Evolutionary conservation across 2,888 invertebrate species (phyloP), one percentile per base, ranked within the genome.

Genomic region (Epirrhoe tristata): DNA sequence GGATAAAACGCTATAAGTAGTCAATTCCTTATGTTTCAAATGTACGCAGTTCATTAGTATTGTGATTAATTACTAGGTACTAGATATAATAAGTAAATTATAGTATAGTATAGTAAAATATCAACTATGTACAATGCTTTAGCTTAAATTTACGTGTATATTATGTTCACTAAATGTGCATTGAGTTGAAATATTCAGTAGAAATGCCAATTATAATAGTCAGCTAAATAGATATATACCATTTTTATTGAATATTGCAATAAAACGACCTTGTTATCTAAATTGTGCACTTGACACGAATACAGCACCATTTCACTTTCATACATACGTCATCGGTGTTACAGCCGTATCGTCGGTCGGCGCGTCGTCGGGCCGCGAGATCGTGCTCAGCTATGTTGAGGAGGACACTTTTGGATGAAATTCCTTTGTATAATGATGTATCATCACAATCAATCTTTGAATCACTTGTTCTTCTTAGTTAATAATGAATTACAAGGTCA

Each of bases 201-300:
- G 34, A 6, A 16, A 16, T 7, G 17, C 34, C 54, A 56, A 56
- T 67, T 67, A 56, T 54, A 66, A 50, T 58, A 64, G 54, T 43
- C 54, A 55, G 62, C 58, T 55, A 51, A 62, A 64, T 68, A 72
- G 67, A 72, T 72, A 66, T 72, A 66, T 66, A 65, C 66, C 73
- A 70, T 82, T 83, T 81, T 83, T 83, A 82, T 86, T 81, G 80
- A 83, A 82, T 93, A 91, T 90, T 90, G 90, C 89, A 91, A 89
- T 84, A 80, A 68, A 81, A 81, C 91, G 90, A 90, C 93, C 93
- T 92, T 91, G 90, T 90, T 89, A 93, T 91, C 92, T 91, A 91
- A 91, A 92, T 91, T 87, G 91, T 92, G 91, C 91, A 93, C 93
- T 93, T 93, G 93, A 93, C 93, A 91, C 89, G 87, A 90, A 92